Conservation (phyloP, 1,140 invertebrate species). For the Aethina tumida region DNA sequence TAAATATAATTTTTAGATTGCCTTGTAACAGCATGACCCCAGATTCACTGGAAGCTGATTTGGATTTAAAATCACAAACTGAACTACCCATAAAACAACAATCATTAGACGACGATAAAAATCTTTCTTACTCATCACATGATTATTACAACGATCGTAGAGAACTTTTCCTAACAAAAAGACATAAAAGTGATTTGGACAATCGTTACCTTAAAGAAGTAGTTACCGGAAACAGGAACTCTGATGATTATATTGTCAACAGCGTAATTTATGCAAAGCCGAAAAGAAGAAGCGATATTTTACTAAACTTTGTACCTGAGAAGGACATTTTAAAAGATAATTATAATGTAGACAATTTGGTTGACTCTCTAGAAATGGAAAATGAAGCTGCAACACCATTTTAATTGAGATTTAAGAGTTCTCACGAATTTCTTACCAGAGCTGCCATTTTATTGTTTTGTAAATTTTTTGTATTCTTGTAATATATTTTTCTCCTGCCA, state of each 20-base stretch:
- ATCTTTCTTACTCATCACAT: slow-evolving; percentile 16
- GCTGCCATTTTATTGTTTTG: too few species aligned
- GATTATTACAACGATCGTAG: slow-evolving; percentile 10
- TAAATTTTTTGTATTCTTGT: too few species aligned
- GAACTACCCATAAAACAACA: too few species aligned
- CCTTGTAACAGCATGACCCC: slow-evolving; percentile 21
- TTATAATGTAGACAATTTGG: slow-evolving; percentile 12
- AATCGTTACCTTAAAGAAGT: too few species aligned
- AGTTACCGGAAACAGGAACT: slow-evolving; percentile 11
- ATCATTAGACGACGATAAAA: slow-evolving; percentile 8
- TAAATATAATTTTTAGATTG: slow-evolving; percentile 5
- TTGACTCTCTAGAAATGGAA: slow-evolving; percentile 21
- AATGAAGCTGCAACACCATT: too few species aligned
- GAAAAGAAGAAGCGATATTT: too few species aligned
- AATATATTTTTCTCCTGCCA: too few species aligned
- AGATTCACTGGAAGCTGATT: slow-evolving; percentile 25
- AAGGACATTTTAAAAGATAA: slow-evolving; percentile 5
- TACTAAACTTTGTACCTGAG: background rate
- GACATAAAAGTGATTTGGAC: too few species aligned
- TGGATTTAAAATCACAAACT: slow-evolving; percentile 4
- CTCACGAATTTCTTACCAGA: too few species aligned
- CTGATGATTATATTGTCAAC: slow-evolving; percentile 13
- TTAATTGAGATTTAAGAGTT: too few species aligned
- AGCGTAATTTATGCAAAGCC: slow-evolving; percentile 19
- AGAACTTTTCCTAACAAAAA: slow-evolving; percentile 1